phyloP scores from a whole-genome alignment of 1,140 invertebrate genomes.

The Ganaspis sp. region DNA sequence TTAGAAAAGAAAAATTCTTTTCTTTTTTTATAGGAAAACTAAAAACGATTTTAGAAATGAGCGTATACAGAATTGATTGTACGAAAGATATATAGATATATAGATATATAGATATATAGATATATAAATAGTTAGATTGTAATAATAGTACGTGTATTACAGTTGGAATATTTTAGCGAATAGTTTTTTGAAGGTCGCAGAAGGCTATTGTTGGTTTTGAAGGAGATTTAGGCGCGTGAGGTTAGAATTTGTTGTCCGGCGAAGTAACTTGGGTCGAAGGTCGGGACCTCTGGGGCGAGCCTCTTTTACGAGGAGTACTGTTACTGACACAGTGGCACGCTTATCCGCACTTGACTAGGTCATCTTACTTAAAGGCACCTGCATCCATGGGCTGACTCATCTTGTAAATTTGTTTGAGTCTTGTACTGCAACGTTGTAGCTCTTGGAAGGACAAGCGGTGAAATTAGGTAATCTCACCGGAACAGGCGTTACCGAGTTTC shows the following conservation, averaged over 20 bases:
- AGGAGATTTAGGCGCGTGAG: not conserved
- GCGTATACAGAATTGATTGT: too few species aligned
- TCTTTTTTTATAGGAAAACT: too few species aligned
- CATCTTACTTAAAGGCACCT: conserved; percentile 4
- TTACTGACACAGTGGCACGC: conserved; percentile 26
- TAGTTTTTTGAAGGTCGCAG: not conserved
- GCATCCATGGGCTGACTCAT: conserved; percentile 13
- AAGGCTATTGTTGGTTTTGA: conserved; percentile 1
- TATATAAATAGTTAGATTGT: too few species aligned
- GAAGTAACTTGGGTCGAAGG: not conserved
- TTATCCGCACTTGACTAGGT: conserved; percentile 17
- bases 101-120: too few species aligned
- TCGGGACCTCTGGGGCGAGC: not conserved
- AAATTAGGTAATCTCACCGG: conserved; percentile 2
- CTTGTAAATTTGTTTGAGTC: not conserved
- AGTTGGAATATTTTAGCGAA: too few species aligned
- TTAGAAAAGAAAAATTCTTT: too few species aligned
- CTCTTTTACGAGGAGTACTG: conserved; percentile 26
- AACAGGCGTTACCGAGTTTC: not conserved
- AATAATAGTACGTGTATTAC: too few species aligned
- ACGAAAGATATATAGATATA: too few species aligned
- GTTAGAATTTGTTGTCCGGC: not conserved
- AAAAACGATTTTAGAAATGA: too few species aligned
- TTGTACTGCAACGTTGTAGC: not conserved
- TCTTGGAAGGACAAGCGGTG: not conserved